phyloP scores from a whole-genome alignment of 2,113 vertebrate genomes.

The Sprattus sprattus region DNA sequence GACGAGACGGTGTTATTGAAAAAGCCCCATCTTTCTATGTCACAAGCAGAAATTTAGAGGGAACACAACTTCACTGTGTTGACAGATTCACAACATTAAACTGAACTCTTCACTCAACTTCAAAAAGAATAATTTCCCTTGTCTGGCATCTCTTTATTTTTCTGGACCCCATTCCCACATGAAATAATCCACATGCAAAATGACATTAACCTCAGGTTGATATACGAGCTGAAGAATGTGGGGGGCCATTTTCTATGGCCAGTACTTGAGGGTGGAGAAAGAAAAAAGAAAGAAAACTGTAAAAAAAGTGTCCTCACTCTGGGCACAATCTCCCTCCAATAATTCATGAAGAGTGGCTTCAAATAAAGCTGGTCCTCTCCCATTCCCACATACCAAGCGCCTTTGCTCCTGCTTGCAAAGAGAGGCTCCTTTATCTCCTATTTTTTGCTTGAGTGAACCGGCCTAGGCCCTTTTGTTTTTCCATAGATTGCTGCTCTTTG shows the following conservation, averaged over 20 bases:
- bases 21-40: too few species aligned
- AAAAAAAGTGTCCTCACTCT: slow-evolving; percentile 56
- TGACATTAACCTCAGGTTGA: slow-evolving; percentile 23
- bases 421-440: slow-evolving; percentile 87
- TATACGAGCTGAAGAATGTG: slow-evolving; percentile 23
- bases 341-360: slow-evolving; percentile 79
- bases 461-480: slow-evolving; percentile 87
- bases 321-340: slow-evolving; percentile 66
- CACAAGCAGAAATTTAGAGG: not conserved
- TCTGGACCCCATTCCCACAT: not conserved
- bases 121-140: not conserved
- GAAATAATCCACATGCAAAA: slow-evolving; percentile 20
- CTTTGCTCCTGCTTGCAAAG: slow-evolving; percentile 83
- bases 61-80: not conserved
- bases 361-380: slow-evolving; percentile 71
- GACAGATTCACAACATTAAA: not conserved
- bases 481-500: slow-evolving; percentile 90
- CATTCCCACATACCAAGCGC: slow-evolving; percentile 86
- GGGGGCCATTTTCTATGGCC: slow-evolving; percentile 35
- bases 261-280: slow-evolving; percentile 31
- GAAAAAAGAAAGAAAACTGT: not conserved
- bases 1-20: not conserved
- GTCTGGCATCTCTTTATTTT: not conserved
- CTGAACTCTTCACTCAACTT: not conserved
- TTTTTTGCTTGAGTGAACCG: slow-evolving; percentile 89